Evolutionary conservation across 2,113 vertebrate genomes (phyloP).

Genomic region (Cinclus mexicanus): DNA sequence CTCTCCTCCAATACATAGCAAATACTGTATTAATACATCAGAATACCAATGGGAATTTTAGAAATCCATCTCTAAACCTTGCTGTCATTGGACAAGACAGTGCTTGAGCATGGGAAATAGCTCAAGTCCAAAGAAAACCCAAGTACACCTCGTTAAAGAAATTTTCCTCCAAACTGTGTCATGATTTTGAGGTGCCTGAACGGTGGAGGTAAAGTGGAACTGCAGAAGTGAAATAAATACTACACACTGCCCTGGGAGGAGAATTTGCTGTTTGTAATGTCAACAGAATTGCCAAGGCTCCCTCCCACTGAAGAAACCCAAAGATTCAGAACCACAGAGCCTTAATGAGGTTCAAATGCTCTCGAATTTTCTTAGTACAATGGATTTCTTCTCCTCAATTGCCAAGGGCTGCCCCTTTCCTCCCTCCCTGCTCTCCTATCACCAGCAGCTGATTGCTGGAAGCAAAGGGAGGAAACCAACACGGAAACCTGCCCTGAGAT

Average conservation of each 20-base stretch:
- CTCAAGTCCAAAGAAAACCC: neutral
- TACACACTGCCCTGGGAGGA: neutral
- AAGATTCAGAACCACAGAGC: neutral
- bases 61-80: neutral
- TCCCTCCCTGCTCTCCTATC: neutral
- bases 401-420: neutral
- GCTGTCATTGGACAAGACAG: neutral
- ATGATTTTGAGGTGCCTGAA: neutral
- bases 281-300: neutral
- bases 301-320: neutral
- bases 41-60: neutral
- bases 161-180: neutral
- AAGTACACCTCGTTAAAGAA: neutral
- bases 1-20: neutral
- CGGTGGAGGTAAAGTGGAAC: neutral
- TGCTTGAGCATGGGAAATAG: neutral
- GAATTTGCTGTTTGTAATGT: neutral
- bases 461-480: neutral
- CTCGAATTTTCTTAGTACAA: neutral
- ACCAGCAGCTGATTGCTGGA: neutral
- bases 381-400: neutral
- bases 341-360: neutral
- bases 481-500: neutral
- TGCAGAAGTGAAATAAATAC: neutral
- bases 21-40: neutral